Evolutionary conservation across 2,113 vertebrate species (phyloP).

Genomic region (Erinaceus europaeus): DNA sequence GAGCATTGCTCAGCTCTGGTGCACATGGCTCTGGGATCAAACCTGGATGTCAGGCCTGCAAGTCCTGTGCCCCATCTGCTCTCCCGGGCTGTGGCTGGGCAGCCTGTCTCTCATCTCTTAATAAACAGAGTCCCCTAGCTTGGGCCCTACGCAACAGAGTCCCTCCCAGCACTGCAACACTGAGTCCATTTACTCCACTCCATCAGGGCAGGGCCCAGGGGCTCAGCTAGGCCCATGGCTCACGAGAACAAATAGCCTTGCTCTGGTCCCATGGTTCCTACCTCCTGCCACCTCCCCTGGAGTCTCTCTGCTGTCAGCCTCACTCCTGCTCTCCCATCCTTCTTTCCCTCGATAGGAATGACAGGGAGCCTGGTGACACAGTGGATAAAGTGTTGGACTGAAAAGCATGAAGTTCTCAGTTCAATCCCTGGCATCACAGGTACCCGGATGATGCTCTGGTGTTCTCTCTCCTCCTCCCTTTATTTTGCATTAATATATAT

Average conservation of each 20-base stretch:
- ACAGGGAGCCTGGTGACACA: background rate
- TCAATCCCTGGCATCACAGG: no score
- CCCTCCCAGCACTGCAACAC: background rate
- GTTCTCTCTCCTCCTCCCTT: no score
- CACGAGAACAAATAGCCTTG: no score
- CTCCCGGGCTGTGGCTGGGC: background rate
- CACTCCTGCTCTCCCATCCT: background rate
- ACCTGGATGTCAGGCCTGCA: no score
- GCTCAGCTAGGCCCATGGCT: background rate
- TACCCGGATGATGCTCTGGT: no score
- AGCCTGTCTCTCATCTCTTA: background rate
- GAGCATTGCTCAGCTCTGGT: no score
- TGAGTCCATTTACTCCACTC: no score
- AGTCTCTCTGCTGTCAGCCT: background rate
- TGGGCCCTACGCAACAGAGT: background rate
- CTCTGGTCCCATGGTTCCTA: fast-evolving
- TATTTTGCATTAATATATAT: no score
- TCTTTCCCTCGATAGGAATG: background rate
- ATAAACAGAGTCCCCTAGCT: background rate
- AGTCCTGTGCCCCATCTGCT: background rate
- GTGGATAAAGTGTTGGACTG: background rate
- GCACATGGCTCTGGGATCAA: no score
- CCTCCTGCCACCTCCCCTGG: background rate
- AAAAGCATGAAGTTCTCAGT: no score
- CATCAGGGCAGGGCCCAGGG: no score